These are phyloP conservation scores for Etia nguti DNA, from an alignment of 2,113 vertebrate genomes.

Conservation along the genomic window DNA sequence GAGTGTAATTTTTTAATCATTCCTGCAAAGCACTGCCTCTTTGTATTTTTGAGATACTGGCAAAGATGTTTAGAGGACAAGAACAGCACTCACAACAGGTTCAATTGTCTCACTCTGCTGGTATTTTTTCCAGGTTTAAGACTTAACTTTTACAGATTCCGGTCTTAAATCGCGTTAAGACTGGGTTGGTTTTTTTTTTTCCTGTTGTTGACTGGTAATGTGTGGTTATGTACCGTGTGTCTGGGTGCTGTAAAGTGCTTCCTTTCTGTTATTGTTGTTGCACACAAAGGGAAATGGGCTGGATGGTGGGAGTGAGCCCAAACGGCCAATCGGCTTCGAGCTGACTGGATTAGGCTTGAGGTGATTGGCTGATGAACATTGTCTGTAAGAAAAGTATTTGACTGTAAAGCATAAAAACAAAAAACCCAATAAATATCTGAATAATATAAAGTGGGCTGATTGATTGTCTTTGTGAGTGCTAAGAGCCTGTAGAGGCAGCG, in stretches of 20 bases:
- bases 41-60: not conserved
- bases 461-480: not conserved
- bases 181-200: not conserved
- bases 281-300: slow-evolving; percentile 39
- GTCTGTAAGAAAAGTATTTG: slow-evolving; percentile 6
- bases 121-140: not conserved
- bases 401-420: slow-evolving; percentile 13
- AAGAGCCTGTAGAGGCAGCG: not conserved
- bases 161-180: not conserved
- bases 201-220: not conserved
- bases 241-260: slow-evolving; percentile 1
- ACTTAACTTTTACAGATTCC: not conserved
- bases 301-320: slow-evolving; percentile 56
- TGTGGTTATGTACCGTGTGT: slow-evolving; percentile 1
- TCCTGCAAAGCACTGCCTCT: not conserved
- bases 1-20: not conserved
- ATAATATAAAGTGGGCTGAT: not conserved
- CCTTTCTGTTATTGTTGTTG: slow-evolving; percentile 29
- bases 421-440: slow-evolving; percentile 22
- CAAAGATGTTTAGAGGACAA: not conserved
- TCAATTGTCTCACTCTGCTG: not conserved
- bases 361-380: slow-evolving; percentile 32
- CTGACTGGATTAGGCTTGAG: slow-evolving; percentile 1
- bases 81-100: not conserved
- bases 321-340: slow-evolving; percentile 57